A percentile compares a stretch with the other conserved stretches of the same genome.
phyloP scores from a whole-genome alignment of 2,797 vertebrate genomes.

The Furcifer pardalis region DNA sequence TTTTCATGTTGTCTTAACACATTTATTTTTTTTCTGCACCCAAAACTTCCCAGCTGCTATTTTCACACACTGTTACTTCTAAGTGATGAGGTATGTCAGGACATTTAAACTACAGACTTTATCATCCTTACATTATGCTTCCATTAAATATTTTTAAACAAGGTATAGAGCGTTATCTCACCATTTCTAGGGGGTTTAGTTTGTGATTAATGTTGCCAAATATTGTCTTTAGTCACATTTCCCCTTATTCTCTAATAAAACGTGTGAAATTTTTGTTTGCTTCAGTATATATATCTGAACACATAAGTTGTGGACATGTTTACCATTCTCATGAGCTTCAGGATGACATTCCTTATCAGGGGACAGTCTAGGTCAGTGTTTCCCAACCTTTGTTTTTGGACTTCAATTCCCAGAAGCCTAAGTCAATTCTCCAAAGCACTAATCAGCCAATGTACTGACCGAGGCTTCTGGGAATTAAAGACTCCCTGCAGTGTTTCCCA shows the following conservation, averaged over 20 bases:
- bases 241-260: background rate
- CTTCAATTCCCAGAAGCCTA: too few species aligned
- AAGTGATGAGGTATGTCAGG: background rate
- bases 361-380: too few species aligned
- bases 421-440: too few species aligned
- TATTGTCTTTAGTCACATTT: constrained; percentile 27
- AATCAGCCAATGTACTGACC: too few species aligned
- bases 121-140: constrained; percentile 1
- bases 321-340: background rate
- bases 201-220: constrained; percentile 4
- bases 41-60: background rate
- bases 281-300: background rate
- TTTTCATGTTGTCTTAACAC: background rate
- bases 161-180: background rate
- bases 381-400: too few species aligned
- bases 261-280: background rate
- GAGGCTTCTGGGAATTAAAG: too few species aligned
- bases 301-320: background rate
- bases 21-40: constrained; percentile 16
- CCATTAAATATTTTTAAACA: background rate
- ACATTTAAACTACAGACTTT: constrained; percentile 17
- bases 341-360: too few species aligned
- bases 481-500: too few species aligned
- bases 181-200: background rate
- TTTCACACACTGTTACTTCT: constrained; percentile 14